These are phyloP conservation scores for Eueides isabella DNA, from an alignment of 1,140 invertebrate genomes.

Conservation along the genomic window DNA sequence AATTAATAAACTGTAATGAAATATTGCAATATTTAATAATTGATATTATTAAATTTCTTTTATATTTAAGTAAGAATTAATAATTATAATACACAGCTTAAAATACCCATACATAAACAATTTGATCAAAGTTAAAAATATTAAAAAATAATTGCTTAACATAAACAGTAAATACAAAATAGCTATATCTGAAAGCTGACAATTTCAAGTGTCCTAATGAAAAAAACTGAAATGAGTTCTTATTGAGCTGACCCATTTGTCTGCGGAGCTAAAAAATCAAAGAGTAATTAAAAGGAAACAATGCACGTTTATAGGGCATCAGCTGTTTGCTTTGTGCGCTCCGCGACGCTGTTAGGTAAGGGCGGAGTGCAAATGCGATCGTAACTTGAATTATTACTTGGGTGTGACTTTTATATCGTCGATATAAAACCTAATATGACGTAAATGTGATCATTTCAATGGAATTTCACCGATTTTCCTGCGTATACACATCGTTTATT, in stretches of 20 bases:
- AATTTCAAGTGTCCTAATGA: conserved; percentile 23
- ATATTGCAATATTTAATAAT: too few relatives aligned
- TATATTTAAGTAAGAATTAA: too few relatives aligned
- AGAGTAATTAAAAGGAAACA: conserved; percentile 51
- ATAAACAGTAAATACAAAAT: not conserved
- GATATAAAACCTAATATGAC: conserved; percentile 1
- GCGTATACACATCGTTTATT: not conserved
- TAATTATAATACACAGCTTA: not conserved
- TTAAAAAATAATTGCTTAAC: not conserved
- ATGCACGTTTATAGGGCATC: conserved; percentile 55
- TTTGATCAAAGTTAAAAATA: not conserved
- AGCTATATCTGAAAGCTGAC: not conserved
- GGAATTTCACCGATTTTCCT: not conserved
- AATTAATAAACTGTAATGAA: too few relatives aligned
- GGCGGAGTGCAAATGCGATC: conserved; percentile 41
- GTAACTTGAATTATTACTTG: conserved; percentile 21
- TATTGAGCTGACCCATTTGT: conserved; percentile 27
- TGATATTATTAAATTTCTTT: too few relatives aligned
- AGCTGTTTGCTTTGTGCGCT: conserved; percentile 48
- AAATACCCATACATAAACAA: not conserved
- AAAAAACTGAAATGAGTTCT: conserved; percentile 20
- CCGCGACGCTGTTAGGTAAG: conserved; percentile 30
- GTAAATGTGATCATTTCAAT: not conserved
- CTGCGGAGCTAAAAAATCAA: conserved; percentile 40
- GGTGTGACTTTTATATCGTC: conserved; percentile 27